Percentiles rank a stretch among this genome's conserved stretches.
Evolutionary conservation across 1,140 invertebrate species (phyloP).

Genomic region (Temnothorax curvispinosus): DNA sequence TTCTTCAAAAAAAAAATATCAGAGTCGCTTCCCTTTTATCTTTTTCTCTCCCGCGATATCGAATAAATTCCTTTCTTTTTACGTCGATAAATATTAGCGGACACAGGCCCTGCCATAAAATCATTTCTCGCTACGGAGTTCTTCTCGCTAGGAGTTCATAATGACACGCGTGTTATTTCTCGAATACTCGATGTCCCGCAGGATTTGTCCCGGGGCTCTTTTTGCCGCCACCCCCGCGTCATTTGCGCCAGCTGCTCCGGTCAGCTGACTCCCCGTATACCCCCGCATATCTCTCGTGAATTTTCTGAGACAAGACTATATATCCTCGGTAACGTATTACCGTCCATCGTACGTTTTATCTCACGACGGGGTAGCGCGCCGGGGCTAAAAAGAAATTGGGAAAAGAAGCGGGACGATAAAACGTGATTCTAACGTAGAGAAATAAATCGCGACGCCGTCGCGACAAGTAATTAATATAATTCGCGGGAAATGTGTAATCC

Average conservation of each 20-base stretch:
- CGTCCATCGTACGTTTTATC: slow-evolving; percentile 86
- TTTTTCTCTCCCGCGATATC: background rate
- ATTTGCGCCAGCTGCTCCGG: slow-evolving; percentile 65
- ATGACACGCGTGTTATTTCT: slow-evolving; percentile 46
- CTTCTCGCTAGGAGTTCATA: slow-evolving; percentile 43
- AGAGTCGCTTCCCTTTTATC: too few relatives aligned
- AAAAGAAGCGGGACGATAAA: slow-evolving; percentile 25
- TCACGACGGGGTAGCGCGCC: slow-evolving; percentile 82
- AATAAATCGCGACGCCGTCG: slow-evolving; percentile 8
- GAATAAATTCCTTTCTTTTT: background rate
- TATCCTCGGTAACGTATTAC: slow-evolving; percentile 87
- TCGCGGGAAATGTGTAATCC: background rate
- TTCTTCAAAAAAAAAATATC: background rate
- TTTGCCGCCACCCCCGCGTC: slow-evolving; percentile 42
- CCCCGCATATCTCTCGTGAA: slow-evolving; percentile 88
- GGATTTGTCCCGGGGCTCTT: slow-evolving; percentile 52
- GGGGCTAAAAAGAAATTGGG: slow-evolving; percentile 13
- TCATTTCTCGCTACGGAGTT: background rate
- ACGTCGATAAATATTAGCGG: background rate
- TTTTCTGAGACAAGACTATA: slow-evolving; percentile 88
- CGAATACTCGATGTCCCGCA: slow-evolving; percentile 12
- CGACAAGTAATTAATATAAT: slow-evolving; percentile 37
- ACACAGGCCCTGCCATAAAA: background rate
- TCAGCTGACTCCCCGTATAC: slow-evolving; percentile 61
- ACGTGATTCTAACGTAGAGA: slow-evolving; percentile 16